A percentile compares a stretch with the other conserved stretches of the same genome.
phyloP scores from a whole-genome alignment of 2,113 vertebrate genomes.

The Tor tambroides region DNA sequence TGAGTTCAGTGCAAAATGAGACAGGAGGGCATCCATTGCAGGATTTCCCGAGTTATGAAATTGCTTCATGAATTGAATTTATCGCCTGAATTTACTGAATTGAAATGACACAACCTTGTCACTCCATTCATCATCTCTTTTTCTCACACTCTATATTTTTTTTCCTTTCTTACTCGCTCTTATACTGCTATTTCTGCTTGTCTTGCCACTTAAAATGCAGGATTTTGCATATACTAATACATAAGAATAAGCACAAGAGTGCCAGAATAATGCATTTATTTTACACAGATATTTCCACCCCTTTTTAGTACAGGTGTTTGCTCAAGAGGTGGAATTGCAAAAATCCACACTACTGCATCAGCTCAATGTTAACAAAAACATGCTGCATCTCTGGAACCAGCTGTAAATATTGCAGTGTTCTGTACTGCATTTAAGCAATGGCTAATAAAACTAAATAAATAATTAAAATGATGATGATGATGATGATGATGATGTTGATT shows the following conservation, averaged over 20 bases:
- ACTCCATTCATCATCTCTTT: slow-evolving; percentile 12
- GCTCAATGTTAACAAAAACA: no score
- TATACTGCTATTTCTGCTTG: neutral
- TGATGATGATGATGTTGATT: no score
- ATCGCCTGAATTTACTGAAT: slow-evolving; percentile 25
- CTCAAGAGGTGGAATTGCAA: neutral
- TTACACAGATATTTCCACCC: neutral
- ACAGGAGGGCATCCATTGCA: neutral
- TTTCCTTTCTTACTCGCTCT: neutral
- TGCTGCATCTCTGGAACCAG: no score
- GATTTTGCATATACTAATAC: neutral
- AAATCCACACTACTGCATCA: neutral
- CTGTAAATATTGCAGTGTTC: no score
- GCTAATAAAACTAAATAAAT: no score
- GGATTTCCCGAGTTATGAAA: neutral
- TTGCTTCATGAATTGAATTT: slow-evolving; percentile 1
- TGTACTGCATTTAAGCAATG: no score
- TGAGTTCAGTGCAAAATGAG: neutral
- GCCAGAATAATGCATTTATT: neutral
- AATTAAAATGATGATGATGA: no score
- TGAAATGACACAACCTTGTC: slow-evolving; percentile 14
- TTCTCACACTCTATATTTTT: neutral
- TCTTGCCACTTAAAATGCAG: neutral
- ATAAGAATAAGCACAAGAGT: neutral
- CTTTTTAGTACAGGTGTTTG: neutral